Evolutionary conservation across 2,113 vertebrate genomes (phyloP).

Genomic region (Butorides virescens): DNA sequence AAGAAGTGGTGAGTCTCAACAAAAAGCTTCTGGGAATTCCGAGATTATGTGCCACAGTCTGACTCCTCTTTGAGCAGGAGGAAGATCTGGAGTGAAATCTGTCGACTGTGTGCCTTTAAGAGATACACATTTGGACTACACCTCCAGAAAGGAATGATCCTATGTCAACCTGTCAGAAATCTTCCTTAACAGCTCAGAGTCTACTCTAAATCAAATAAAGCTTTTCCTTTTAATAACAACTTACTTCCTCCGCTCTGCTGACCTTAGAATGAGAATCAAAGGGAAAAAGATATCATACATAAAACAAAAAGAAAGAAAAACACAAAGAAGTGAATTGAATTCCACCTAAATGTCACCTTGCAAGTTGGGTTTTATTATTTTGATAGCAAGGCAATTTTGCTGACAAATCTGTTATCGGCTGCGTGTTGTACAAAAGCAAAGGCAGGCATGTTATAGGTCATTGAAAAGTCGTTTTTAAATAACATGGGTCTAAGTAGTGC

Average conservation of each 20-base stretch:
- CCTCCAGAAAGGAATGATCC: not conserved
- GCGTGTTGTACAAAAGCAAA: not conserved
- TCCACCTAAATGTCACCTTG: constrained; percentile 65
- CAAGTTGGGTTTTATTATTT: constrained; percentile 39
- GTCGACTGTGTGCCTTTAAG: not conserved
- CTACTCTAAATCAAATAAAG: constrained; percentile 28
- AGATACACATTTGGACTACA: not conserved
- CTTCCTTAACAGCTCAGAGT: not conserved
- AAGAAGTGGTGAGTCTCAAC: not conserved
- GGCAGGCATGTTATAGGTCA: not conserved
- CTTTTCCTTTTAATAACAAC: constrained; percentile 38
- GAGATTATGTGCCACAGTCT: not conserved
- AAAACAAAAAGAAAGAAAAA: constrained; percentile 45
- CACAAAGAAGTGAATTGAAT: constrained; percentile 43
- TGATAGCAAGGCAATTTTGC: constrained; percentile 39
- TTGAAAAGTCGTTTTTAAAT: not conserved
- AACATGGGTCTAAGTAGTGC: not conserved
- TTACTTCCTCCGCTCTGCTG: not conserved
- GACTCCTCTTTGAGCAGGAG: not conserved
- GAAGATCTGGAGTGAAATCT: not conserved
- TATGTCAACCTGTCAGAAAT: not conserved
- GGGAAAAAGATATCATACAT: constrained; percentile 20
- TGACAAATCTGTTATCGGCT: constrained; percentile 37
- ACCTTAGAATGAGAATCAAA: constrained; percentile 39
- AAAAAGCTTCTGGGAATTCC: not conserved